phyloP scores from a whole-genome alignment of 2,797 vertebrate genomes.

The Myiotriccus ornatus region DNA sequence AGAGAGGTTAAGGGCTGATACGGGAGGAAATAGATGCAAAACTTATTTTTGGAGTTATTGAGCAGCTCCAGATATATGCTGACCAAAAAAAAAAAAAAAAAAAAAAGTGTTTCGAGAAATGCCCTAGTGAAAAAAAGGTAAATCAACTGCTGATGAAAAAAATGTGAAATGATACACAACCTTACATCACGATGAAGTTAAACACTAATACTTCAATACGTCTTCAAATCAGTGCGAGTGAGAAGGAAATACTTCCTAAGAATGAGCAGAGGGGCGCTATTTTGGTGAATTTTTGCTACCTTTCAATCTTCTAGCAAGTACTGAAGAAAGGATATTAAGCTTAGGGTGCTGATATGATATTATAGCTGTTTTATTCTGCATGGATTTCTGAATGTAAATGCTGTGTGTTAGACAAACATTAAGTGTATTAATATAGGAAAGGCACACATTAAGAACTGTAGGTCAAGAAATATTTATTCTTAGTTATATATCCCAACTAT shows the following conservation, averaged over 20 bases:
- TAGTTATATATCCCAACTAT: neutral
- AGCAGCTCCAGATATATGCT: neutral
- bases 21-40: neutral
- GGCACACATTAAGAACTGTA: neutral
- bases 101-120: neutral
- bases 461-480: neutral
- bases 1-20: neutral
- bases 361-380: neutral
- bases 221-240: neutral
- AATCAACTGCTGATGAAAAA: neutral
- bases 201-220: neutral
- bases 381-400: neutral
- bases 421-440: neutral
- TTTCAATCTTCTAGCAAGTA: neutral
- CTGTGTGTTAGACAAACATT: neutral
- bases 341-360: neutral
- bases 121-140: neutral
- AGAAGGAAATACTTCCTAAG: neutral
- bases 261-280: fast-evolving
- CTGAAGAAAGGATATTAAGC: neutral
- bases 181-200: neutral
- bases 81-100: neutral
- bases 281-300: neutral
- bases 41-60: neutral
- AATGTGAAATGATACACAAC: neutral